These are phyloP conservation scores for Mobula hypostoma DNA, from an alignment of 2,113 vertebrate species.

Conservation along the genomic window DNA sequence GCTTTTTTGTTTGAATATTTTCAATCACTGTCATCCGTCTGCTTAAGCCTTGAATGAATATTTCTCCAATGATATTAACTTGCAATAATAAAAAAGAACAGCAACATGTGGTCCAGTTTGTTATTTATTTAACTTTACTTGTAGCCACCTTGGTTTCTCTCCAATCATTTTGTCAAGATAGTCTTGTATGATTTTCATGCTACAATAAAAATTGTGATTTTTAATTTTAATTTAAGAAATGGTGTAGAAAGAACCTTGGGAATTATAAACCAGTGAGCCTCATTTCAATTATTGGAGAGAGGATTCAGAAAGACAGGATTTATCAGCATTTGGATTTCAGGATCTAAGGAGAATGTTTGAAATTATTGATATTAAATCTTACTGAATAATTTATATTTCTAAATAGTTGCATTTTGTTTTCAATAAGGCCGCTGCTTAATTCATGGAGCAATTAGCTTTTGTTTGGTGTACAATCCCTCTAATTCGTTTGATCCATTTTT, in stretches of 20 bases:
- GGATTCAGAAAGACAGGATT: too few species aligned
- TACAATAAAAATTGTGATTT: neutral
- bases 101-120: neutral
- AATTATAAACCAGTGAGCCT: too few species aligned
- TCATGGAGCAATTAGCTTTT: neutral
- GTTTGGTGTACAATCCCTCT: neutral
- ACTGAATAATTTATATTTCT: neutral
- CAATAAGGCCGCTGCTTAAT: neutral
- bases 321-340: too few species aligned
- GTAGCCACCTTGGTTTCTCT: neutral
- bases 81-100: neutral
- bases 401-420: neutral
- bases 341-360: neutral
- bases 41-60: neutral
- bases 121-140: neutral
- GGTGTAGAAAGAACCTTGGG: too few species aligned
- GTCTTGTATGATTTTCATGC: constrained; percentile 2
- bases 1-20: neutral
- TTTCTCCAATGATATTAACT: neutral
- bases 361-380: neutral
- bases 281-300: too few species aligned
- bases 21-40: neutral
- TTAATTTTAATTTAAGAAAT: too few species aligned
- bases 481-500: neutral
- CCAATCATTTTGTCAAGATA: neutral